Base-by-base conservation (phyloP, 2,797 vertebrate genomes). In the Macroramphosus scolopax region DNA sequence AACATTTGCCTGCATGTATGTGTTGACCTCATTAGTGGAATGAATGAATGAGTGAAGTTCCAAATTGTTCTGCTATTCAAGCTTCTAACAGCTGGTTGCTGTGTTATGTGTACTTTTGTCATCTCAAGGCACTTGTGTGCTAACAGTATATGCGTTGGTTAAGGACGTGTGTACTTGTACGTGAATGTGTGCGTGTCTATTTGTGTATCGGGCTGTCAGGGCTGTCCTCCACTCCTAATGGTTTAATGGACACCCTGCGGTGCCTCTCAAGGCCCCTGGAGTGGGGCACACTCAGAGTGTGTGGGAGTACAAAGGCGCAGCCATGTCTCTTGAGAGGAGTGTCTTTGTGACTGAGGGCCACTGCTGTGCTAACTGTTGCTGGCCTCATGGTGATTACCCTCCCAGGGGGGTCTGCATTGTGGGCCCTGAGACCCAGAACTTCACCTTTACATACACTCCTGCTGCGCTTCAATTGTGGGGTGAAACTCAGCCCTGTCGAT, bases 321-420 rank as follows among this genome's bases (percentile, higher is more conserved):
- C 59, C 80, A 63, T 79, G 86, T 85, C 81, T 75, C 82, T 61
- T 49, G 73, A 81, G 81, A 83, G 50, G 55, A 71, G 76, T 53
- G 78, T 63, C 81, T 83, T 85, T 86, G 84, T 88, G 72, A 72
- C 43, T 25, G 63, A 76, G 66, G 76, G 82, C 78, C 79, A 80
- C 74, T 75, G 80, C 83, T 82, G 75, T 45, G 81, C 77, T 78
- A 78, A 83, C 83, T 83, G 84, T 59, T 80, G 76, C 80, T 79
- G 81, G 85, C 83, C 89, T 85, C 88, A 88, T 89, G 87, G 82
- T 84, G 88, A 90, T 91, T 89, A 88, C 80, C 52, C 83, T 78
- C 83, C 58, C 84, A 80, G 20, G 89, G 89, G 79, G 85, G 84
- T 80, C 83, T 51, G 54, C 68, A 86, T 89, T 90, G 85, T 87